phyloP scores from a whole-genome alignment of 1,140 invertebrate genomes.

The Eupristina koningsbergeri region DNA sequence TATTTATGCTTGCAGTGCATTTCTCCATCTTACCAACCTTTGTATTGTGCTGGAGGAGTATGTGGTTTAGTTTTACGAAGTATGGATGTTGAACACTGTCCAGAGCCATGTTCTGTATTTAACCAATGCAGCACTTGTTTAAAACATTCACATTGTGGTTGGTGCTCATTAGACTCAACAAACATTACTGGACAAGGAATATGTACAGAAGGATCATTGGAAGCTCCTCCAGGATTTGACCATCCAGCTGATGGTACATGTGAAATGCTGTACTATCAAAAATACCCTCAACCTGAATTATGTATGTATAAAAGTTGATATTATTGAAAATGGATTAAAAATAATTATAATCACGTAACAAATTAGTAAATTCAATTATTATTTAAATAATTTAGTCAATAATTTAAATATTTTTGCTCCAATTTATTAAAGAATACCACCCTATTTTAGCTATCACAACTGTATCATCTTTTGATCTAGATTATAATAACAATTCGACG shows the following conservation, averaged over 20 bases:
- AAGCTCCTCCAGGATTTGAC: constrained; percentile 76
- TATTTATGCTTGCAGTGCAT: constrained; percentile 78
- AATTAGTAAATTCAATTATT: too few species aligned
- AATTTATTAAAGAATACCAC: too few species aligned
- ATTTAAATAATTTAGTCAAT: too few species aligned
- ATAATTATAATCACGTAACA: too few species aligned
- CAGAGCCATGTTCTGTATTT: constrained; percentile 86
- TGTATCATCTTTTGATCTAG: constrained; percentile 67
- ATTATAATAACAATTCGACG: constrained; percentile 68
- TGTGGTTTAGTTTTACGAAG: constrained; percentile 88
- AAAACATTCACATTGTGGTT: constrained; percentile 89
- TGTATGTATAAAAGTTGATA: constrained; percentile 13
- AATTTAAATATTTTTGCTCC: too few species aligned
- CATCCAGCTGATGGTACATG: constrained; percentile 81
- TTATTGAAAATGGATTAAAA: too few species aligned
- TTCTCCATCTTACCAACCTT: constrained; percentile 85
- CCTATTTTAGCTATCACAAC: constrained; percentile 55
- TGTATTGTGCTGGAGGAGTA: constrained; percentile 90
- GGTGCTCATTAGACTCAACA: constrained; percentile 77
- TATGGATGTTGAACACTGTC: constrained; percentile 82
- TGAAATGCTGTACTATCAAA: constrained; percentile 71
- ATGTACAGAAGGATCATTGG: constrained; percentile 85
- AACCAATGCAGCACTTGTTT: constrained; percentile 91
- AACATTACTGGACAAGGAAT: constrained; percentile 78
- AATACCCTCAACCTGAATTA: constrained; percentile 58